phyloP scores from a whole-genome alignment of 2,888 invertebrate genomes.

The Pyrrhosoma nymphula region DNA sequence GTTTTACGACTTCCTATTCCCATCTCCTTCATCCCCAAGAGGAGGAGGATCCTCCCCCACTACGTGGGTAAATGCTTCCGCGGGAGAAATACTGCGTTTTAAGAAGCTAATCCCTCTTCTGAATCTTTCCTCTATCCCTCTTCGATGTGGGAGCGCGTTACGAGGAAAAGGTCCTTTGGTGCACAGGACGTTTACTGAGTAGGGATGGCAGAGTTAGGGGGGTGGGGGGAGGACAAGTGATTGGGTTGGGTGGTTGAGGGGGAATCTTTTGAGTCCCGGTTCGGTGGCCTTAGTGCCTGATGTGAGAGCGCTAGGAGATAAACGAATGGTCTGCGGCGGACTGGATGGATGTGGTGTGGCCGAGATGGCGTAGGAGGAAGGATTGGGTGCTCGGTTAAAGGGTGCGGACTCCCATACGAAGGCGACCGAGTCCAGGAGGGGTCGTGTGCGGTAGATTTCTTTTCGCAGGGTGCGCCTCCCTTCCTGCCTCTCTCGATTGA shows the following conservation, averaged over 20 bases:
- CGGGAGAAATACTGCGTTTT: neutral
- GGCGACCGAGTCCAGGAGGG: neutral
- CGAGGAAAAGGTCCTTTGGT: neutral
- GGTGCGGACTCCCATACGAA: neutral
- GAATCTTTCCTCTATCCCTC: neutral
- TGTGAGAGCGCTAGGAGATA: neutral
- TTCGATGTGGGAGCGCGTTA: neutral
- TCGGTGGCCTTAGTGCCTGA: neutral
- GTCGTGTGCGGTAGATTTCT: neutral
- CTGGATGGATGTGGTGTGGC: slow-evolving; percentile 46
- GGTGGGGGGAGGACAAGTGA: neutral
- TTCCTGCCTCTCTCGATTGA: neutral
- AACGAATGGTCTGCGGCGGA: slow-evolving; percentile 26
- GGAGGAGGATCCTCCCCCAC: neutral
- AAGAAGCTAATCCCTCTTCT: neutral
- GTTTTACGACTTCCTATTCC: neutral
- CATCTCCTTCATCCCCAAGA: neutral
- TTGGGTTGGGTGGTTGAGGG: neutral
- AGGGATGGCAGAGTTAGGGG: neutral
- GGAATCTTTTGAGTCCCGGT: neutral
- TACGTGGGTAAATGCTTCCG: neutral
- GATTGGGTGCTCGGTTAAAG: neutral
- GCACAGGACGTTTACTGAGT: neutral
- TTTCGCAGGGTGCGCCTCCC: neutral
- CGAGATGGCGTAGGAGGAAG: neutral